Percentiles rank a stretch among this genome's conserved stretches.
phyloP scores from a whole-genome alignment of 2,888 invertebrate genomes.

The Spilarctia lutea region DNA sequence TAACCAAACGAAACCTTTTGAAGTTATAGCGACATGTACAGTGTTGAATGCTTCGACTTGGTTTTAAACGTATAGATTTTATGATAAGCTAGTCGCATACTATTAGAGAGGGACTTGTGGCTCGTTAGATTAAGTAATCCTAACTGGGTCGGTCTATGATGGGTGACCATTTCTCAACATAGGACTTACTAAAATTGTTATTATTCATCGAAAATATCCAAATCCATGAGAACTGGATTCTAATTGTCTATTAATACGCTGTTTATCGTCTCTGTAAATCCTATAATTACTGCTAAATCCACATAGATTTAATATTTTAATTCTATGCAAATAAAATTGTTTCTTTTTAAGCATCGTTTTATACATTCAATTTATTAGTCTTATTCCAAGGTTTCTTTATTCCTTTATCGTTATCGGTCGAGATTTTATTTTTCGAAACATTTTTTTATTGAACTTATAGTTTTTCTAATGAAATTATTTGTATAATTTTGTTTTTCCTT shows the following conservation, averaged over 20 bases:
- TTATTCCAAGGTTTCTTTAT: not conserved
- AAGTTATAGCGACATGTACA: conserved; percentile 25
- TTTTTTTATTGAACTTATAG: not conserved
- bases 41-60: conserved; percentile 10
- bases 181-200: too few relatives aligned
- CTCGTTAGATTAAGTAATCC: too few relatives aligned
- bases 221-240: not conserved
- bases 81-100: not conserved
- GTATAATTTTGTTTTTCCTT: too few relatives aligned
- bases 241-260: not conserved
- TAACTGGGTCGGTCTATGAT: too few relatives aligned
- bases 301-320: not conserved
- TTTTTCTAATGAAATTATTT: not conserved
- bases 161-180: too few relatives aligned
- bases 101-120: not conserved
- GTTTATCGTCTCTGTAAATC: not conserved
- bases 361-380: not conserved
- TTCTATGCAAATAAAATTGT: not conserved
- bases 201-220: not conserved
- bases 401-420: not conserved
- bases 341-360: not conserved
- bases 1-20: conserved; percentile 58
- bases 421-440: not conserved
- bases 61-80: conserved; percentile 8
- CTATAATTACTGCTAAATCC: not conserved